Conservation (phyloP, 2,797 vertebrate genomes). For the Pseudomugil gertrudae region DNA sequence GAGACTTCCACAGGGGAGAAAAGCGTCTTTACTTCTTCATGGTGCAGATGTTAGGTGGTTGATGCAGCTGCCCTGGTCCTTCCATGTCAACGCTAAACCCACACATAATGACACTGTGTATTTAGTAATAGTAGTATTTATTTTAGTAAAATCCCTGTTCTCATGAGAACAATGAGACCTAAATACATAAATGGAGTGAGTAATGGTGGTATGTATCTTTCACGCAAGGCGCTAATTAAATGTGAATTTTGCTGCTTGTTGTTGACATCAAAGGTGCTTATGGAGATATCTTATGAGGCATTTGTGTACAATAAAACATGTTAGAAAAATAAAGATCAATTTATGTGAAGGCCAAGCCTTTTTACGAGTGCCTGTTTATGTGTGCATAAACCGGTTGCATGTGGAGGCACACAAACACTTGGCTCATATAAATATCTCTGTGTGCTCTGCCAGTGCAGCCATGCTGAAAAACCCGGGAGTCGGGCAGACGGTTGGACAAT, state of each 20-base stretch:
- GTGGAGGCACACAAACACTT: conserved; percentile 60
- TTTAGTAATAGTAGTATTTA: conserved; percentile 29
- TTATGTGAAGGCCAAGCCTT: conserved; percentile 37
- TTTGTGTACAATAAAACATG: conserved; percentile 55
- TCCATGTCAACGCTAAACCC: conserved; percentile 15
- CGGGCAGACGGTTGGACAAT: conserved; percentile 54
- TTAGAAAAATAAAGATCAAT: conserved; percentile 60
- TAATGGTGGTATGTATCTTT: conserved; percentile 41
- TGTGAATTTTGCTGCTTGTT: conserved; percentile 40
- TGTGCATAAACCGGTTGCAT: conserved; percentile 43
- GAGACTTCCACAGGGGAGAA: conserved; percentile 43
- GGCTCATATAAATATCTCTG: conserved; percentile 68
- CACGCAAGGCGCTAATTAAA: conserved; percentile 64
- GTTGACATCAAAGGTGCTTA: conserved; percentile 56
- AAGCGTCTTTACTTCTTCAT: conserved; percentile 50
- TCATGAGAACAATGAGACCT: conserved; percentile 64
- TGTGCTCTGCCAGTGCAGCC: conserved; percentile 58
- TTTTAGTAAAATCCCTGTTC: conserved; percentile 46
- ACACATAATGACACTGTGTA: conserved; percentile 9
- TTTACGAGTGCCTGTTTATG: conserved; percentile 52
- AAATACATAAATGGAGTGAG: conserved; percentile 60
- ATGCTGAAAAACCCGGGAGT: conserved; percentile 66
- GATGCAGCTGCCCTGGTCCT: conserved; percentile 42
- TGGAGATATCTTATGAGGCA: conserved; percentile 51
- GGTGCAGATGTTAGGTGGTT: conserved; percentile 31